Percentiles rank a stretch among this genome's conserved stretches.
These are phyloP conservation scores for Mythimna impura DNA, from an alignment of 2,888 invertebrate species.

Conservation along the genomic window DNA sequence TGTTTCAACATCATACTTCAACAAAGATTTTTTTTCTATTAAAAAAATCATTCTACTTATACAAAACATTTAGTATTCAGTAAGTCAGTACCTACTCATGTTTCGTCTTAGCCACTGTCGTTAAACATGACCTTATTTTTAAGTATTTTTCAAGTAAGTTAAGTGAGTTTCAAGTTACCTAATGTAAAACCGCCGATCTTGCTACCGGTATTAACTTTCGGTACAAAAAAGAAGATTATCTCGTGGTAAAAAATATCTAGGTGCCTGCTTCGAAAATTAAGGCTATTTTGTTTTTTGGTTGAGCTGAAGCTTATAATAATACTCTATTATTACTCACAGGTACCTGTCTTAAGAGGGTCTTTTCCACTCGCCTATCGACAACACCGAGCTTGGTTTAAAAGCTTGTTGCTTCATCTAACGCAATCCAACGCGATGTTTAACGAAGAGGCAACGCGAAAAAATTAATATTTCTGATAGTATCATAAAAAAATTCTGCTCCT, in stretches of 20 bases:
- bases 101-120: conserved; percentile 2
- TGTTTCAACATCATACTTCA: conserved; percentile 2
- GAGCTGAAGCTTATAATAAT: conserved; percentile 1
- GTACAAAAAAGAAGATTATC: conserved; percentile 43
- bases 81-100: neutral
- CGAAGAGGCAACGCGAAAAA: too few relatives aligned
- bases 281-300: conserved; percentile 23
- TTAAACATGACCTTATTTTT: conserved; percentile 8
- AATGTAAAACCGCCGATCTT: conserved; percentile 36
- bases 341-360: too few relatives aligned
- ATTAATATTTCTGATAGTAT: too few relatives aligned
- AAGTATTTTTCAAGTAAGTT: conserved; percentile 11
- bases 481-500: too few relatives aligned
- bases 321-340: neutral
- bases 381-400: too few relatives aligned
- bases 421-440: too few relatives aligned
- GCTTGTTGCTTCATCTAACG: too few relatives aligned
- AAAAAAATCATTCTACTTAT: neutral
- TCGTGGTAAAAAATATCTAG: conserved; percentile 42
- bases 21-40: conserved; percentile 6
- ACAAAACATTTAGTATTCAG: neutral
- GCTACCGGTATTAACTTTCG: conserved; percentile 52
- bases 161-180: conserved; percentile 49
- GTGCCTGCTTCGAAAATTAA: conserved; percentile 17
- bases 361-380: too few relatives aligned